Evolutionary conservation across 2,888 invertebrate genomes (phyloP).

Genomic region (Podotricha telesiphe): DNA sequence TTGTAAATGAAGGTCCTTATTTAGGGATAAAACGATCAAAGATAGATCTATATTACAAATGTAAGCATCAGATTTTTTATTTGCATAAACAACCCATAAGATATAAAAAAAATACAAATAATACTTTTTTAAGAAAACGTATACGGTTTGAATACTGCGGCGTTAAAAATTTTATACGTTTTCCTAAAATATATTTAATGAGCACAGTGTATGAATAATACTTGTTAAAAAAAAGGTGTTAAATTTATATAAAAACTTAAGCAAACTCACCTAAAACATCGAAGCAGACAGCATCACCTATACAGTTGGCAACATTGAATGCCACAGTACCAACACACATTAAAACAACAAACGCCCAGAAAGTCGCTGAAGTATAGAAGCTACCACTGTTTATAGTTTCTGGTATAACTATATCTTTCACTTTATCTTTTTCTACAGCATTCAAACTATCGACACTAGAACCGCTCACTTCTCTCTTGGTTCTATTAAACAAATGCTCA

Average conservation of each 20-base stretch:
- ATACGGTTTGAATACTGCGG: too few relatives aligned
- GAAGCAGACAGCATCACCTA: conserved; percentile 95
- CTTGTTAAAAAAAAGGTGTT: too few relatives aligned
- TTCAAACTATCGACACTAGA: conserved; percentile 39
- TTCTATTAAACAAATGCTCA: conserved; percentile 41
- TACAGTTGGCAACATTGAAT: conserved; percentile 92
- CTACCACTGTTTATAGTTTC: conserved; percentile 45
- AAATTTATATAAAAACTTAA: neutral
- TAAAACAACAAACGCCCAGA: conserved; percentile 89
- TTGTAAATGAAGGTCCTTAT: too few relatives aligned
- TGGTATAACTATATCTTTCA: conserved; percentile 38
- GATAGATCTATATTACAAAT: too few relatives aligned
- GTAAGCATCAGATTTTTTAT: too few relatives aligned
- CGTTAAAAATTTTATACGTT: too few relatives aligned
- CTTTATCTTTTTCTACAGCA: conserved; percentile 45
- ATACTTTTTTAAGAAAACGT: too few relatives aligned
- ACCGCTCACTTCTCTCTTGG: conserved; percentile 45
- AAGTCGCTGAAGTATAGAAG: conserved; percentile 85
- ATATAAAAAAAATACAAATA: too few relatives aligned
- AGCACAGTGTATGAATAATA: too few relatives aligned
- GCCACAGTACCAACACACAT: conserved; percentile 90
- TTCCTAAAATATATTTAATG: too few relatives aligned
- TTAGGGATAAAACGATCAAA: too few relatives aligned
- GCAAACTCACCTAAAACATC: conserved; percentile 89
- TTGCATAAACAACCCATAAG: too few relatives aligned